phyloP scores from a whole-genome alignment of 2,113 vertebrate species.

The Orcinus orca region DNA sequence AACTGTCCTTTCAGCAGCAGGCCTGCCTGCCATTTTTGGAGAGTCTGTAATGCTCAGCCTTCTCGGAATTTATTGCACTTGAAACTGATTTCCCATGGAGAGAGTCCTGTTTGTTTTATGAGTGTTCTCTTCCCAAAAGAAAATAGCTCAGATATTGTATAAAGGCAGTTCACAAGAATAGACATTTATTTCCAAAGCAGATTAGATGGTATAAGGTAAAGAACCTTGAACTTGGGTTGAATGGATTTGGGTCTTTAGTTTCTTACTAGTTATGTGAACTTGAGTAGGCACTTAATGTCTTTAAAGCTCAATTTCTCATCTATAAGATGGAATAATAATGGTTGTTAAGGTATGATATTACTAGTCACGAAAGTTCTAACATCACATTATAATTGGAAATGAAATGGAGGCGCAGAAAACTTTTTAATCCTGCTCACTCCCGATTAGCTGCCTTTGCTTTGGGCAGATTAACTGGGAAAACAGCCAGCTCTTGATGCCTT shows the following conservation, averaged over 20 bases:
- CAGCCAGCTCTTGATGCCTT: background rate
- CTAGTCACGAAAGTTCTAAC: background rate
- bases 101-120: background rate
- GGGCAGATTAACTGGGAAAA: background rate
- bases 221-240: background rate
- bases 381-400: background rate
- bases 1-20: background rate
- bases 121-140: background rate
- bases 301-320: slow-evolving; percentile 19
- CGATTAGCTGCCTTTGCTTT: background rate
- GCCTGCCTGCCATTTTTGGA: background rate
- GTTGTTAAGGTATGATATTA: background rate
- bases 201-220: background rate
- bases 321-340: slow-evolving; percentile 5
- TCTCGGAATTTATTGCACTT: background rate
- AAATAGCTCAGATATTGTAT: background rate
- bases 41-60: background rate
- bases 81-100: background rate
- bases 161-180: background rate
- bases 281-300: background rate
- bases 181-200: background rate
- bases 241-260: background rate
- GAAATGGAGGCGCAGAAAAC: background rate
- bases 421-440: background rate
- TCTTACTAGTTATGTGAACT: background rate